phyloP scores from a whole-genome alignment of 1,140 invertebrate genomes.

The Conus betulinus region DNA sequence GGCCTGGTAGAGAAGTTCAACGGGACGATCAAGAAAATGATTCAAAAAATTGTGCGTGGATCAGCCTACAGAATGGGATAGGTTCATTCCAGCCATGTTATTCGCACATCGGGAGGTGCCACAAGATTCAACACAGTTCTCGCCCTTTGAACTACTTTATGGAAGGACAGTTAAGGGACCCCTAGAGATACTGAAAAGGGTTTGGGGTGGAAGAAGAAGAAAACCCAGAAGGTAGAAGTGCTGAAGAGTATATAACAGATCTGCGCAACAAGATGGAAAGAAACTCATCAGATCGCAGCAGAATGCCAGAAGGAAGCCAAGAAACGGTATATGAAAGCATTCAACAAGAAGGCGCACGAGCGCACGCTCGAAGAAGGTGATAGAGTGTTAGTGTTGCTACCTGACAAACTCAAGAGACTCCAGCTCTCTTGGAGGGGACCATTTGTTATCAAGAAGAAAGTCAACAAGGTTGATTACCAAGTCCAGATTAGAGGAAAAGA shows the following conservation, averaged over 20 bases:
- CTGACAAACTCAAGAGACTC: conserved; percentile 44
- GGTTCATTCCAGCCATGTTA: conserved; percentile 44
- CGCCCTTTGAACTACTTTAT: conserved; percentile 38
- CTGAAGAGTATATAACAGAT: no score
- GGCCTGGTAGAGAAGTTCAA: conserved; percentile 46
- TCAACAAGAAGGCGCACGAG: neutral
- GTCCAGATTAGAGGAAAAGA: conserved; percentile 37
- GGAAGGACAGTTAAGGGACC: neutral
- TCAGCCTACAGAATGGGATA: conserved; percentile 66
- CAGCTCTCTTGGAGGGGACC: conserved; percentile 46
- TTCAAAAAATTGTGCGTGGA: conserved; percentile 46
- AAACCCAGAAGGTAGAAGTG: no score
- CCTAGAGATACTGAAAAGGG: no score
- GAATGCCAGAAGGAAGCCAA: no score
- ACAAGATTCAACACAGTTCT: conserved; percentile 30
- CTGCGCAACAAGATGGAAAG: no score
- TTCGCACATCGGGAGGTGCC: conserved; percentile 39
- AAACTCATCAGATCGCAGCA: no score
- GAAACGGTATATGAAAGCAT: no score
- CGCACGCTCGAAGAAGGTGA: neutral
- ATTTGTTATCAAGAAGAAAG: conserved; percentile 27
- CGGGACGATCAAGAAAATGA: conserved; percentile 55
- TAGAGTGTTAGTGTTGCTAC: conserved; percentile 38
- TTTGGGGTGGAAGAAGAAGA: no score
- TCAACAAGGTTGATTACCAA: conserved; percentile 27